Conservation (phyloP, 2,113 vertebrate species). For the Pelvicachromis taeniatus region DNA sequence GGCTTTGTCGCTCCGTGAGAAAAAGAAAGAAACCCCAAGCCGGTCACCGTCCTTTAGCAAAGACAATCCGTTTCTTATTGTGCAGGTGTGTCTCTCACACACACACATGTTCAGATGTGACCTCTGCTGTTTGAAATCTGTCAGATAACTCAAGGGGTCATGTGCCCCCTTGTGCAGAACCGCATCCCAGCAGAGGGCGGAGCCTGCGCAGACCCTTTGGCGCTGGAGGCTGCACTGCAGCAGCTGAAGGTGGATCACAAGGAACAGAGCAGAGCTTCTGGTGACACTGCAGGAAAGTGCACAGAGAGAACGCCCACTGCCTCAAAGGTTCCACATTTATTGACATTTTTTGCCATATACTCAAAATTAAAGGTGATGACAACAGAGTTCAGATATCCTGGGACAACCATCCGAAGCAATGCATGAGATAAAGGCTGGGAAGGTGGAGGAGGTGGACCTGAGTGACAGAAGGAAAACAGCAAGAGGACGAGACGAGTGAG, state of each 20-base stretch:
- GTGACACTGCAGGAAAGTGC: neutral
- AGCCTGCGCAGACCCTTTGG: constrained; percentile 58
- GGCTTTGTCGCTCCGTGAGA: constrained; percentile 84
- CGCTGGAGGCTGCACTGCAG: constrained; percentile 63
- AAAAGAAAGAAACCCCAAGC: constrained; percentile 77
- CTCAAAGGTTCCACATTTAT: neutral
- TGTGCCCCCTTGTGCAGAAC: constrained; percentile 40
- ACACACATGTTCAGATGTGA: neutral
- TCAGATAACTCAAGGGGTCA: neutral
- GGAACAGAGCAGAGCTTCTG: neutral
- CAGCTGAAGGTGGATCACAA: constrained; percentile 33
- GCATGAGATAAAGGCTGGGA: neutral
- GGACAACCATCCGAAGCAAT: neutral
- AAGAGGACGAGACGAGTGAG: neutral
- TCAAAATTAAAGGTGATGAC: neutral
- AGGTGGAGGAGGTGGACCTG: neutral
- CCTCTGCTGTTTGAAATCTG: accelerated
- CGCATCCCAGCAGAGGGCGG: constrained; percentile 64
- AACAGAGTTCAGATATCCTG: neutral
- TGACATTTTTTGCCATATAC: neutral
- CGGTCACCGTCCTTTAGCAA: constrained; percentile 74
- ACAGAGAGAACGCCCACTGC: neutral
- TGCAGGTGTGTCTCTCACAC: constrained; percentile 72
- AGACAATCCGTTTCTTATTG: constrained; percentile 71
- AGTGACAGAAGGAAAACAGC: neutral